These are phyloP conservation scores for Sphaeramia orbicularis DNA, from an alignment of 2,797 vertebrate genomes.

Conservation along the genomic window DNA sequence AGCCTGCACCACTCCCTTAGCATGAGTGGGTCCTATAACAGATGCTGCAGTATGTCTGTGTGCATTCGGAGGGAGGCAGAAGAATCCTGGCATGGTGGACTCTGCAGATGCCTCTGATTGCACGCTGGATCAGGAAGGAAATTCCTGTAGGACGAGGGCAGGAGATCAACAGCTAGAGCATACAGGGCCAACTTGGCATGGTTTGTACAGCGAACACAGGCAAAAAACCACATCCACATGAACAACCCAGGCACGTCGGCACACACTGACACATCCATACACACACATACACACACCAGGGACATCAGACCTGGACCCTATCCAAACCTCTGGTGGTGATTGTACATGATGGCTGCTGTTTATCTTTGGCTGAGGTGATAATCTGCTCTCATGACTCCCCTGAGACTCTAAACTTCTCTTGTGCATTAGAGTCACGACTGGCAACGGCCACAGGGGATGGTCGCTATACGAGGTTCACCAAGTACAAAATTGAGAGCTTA, in stretches of 20 bases:
- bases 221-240: slow-evolving; percentile 21
- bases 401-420: slow-evolving; percentile 54
- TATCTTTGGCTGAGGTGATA: slow-evolving; percentile 71
- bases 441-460: slow-evolving; percentile 10
- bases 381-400: slow-evolving; percentile 63
- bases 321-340: slow-evolving; percentile 57
- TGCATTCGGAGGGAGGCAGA: slow-evolving; percentile 33
- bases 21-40: slow-evolving; percentile 44
- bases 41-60: slow-evolving; percentile 60
- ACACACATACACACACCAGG: background rate
- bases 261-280: slow-evolving; percentile 10
- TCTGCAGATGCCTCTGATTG: slow-evolving; percentile 77
- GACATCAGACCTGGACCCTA: slow-evolving; percentile 35
- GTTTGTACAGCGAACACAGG: slow-evolving; percentile 22
- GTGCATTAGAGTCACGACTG: slow-evolving; percentile 42
- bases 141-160: slow-evolving; percentile 72
- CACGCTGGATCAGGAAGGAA: slow-evolving; percentile 76
- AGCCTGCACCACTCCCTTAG: slow-evolving; percentile 64
- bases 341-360: slow-evolving; percentile 58
- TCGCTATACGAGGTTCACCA: slow-evolving; percentile 2
- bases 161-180: slow-evolving; percentile 38
- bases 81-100: slow-evolving; percentile 69
- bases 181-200: slow-evolving; percentile 48
- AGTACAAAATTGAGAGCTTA: slow-evolving; percentile 36
- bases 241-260: slow-evolving; percentile 18